Evolutionary conservation across 2,888 invertebrate species (phyloP), one percentile per base, ranked within the genome.

Genomic region (Rhingia rostrata): DNA sequence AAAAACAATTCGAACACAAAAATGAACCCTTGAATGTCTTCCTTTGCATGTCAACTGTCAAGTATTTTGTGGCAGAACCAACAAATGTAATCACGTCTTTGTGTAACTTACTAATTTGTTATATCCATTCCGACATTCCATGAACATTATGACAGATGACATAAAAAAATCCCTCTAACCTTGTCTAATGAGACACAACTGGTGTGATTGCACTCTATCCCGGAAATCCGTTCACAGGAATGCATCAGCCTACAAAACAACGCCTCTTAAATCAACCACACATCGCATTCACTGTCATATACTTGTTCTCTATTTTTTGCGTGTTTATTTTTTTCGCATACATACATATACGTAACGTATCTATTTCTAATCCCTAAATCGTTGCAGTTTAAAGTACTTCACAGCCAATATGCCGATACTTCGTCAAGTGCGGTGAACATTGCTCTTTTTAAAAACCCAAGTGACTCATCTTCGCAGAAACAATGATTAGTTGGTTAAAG

Each of bases 201-300:
- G 12, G 45, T 51, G 37, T 66, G 66, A 73, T 67, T 80, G 73
- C 77, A 37, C 60, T 12, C 47, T 66, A 70, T 64, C 58, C 81
- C 75, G 81, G 81, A 82, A 82, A 64, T 82, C 75, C 64, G 41
- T 60, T 5, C 6, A 33, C 9, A 58, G 61, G 53, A 53, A 69
- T 54, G 53, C 30, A 12, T 22, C 33, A 67, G 22, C 22, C 39
- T 12, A 22, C 33, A 41, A 35, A 35, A 61, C 54, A 74, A 67
- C 73, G 66, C 73, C 79, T 53, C 51, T 61, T 22, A 37, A 79
- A 66, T 73, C 51, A 72, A 54, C 37, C 43, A 33, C 69, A 49
- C 37, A 39, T 47, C 7, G 9, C 7, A 22, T 56, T 73, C 66
- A 47, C 2, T 61, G 41, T 43, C 66, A 66, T 10, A 32, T 12